Evolutionary conservation across 2,888 invertebrate genomes (phyloP).

Genomic region (Ptycholaimellus sp.): DNA sequence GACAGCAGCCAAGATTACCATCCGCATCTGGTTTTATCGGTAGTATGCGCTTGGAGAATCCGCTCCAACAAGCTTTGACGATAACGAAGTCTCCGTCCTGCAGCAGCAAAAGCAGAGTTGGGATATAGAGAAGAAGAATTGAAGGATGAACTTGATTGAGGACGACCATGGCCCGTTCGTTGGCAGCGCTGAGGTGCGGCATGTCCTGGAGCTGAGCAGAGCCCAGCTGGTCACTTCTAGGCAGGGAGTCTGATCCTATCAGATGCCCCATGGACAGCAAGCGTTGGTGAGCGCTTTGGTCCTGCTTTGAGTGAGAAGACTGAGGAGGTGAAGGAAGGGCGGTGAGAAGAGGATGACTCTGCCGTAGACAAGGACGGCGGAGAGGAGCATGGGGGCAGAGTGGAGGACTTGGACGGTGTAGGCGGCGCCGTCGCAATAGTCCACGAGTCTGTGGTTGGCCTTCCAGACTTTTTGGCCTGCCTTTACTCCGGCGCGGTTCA

Average conservation of each 20-base stretch:
- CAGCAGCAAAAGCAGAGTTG: too few species aligned
- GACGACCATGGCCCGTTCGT: slow-evolving; percentile 31
- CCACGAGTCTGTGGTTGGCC: slow-evolving; percentile 24
- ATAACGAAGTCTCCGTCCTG: too few species aligned
- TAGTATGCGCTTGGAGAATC: slow-evolving; percentile 17
- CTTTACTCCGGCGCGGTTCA: slow-evolving; percentile 17
- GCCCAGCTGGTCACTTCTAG: slow-evolving; percentile 24
- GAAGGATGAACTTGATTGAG: slow-evolving; percentile 29
- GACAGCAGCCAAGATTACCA: not conserved
- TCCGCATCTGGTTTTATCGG: slow-evolving; percentile 5
- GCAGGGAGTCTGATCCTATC: slow-evolving; percentile 30
- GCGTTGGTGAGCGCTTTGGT: too few species aligned
- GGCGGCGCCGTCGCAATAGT: slow-evolving; percentile 26
- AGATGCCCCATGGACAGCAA: slow-evolving; percentile 31
- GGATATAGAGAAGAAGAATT: too few species aligned
- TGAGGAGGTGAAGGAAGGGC: too few species aligned
- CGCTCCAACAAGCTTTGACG: slow-evolving; percentile 30
- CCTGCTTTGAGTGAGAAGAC: too few species aligned
- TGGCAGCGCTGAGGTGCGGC: slow-evolving; percentile 26
- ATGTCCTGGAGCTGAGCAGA: too few species aligned
- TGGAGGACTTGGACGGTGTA: slow-evolving; percentile 32
- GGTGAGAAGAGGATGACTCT: too few species aligned
- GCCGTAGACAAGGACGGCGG: slow-evolving; percentile 30
- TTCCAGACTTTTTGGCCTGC: slow-evolving; percentile 13
- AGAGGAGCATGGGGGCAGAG: slow-evolving; percentile 29